phyloP scores from a whole-genome alignment of 2,888 invertebrate genomes.

The Ectemnius continuus region DNA sequence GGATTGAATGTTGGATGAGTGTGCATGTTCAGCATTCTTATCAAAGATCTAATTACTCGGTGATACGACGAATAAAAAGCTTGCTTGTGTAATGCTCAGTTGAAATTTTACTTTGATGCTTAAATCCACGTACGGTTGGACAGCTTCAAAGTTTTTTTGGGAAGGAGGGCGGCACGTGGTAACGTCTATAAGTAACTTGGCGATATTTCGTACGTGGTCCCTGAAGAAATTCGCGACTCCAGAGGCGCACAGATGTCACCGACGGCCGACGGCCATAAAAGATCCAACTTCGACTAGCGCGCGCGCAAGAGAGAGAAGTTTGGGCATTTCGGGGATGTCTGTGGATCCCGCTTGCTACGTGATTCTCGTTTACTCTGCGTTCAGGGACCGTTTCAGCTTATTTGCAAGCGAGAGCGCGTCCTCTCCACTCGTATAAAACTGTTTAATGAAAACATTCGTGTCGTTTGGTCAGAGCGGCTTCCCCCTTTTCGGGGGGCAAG shows the following conservation, averaged over 20 bases:
- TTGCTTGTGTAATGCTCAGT: neutral
- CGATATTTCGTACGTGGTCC: slow-evolving; percentile 31
- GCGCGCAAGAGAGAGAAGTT: slow-evolving; percentile 26
- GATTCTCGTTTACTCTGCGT: slow-evolving; percentile 24
- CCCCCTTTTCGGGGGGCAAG: too few species aligned
- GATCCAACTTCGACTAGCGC: slow-evolving; percentile 5
- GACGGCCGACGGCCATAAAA: slow-evolving; percentile 28
- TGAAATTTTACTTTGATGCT: slow-evolving; percentile 4
- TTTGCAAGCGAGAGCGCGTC: slow-evolving; percentile 2
- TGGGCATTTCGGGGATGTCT: slow-evolving; percentile 25
- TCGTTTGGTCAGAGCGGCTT: too few species aligned
- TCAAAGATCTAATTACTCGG: too few species aligned
- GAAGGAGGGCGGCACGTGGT: slow-evolving; percentile 2
- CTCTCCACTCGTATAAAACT: too few species aligned
- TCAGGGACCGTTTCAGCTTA: neutral
- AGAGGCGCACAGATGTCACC: slow-evolving; percentile 30
- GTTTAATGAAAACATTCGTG: too few species aligned
- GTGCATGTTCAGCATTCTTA: too few species aligned
- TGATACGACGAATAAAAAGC: too few species aligned
- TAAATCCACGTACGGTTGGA: neutral
- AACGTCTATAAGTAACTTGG: slow-evolving; percentile 18
- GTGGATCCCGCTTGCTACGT: slow-evolving; percentile 21
- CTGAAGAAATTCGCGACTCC: slow-evolving; percentile 39
- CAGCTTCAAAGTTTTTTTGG: slow-evolving; percentile 19
- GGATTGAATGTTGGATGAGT: too few species aligned